Conservation (phyloP, 2,888 invertebrate species). For the Euphydryas editha region DNA sequence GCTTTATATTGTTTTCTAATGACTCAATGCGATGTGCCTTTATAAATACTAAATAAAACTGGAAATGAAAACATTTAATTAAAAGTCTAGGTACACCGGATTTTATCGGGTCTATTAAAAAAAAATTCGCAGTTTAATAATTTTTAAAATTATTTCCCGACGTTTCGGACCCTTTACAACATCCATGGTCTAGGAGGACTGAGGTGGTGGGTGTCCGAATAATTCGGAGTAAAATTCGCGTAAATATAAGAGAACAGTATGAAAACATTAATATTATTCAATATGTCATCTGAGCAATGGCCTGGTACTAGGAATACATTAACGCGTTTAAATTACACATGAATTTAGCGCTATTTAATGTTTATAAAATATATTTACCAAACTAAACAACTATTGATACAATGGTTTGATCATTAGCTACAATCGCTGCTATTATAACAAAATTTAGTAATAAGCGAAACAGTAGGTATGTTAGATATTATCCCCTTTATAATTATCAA, state of each 20-base stretch:
- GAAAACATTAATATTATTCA: conserved; percentile 1
- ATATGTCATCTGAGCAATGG: neutral
- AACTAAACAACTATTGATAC: neutral
- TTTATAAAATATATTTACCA: conserved; percentile 6
- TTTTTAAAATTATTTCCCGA: too few species aligned
- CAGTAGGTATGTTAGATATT: conserved; percentile 28
- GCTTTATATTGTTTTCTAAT: conserved; percentile 77
- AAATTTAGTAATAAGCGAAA: conserved; percentile 33
- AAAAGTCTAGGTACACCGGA: too few species aligned
- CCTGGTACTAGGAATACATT: neutral
- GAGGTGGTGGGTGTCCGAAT: too few species aligned
- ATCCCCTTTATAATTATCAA: conserved; percentile 38
- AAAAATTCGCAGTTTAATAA: too few species aligned
- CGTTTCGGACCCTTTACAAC: too few species aligned
- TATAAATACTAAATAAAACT: conserved; percentile 23
- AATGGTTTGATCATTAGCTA: conserved; percentile 13
- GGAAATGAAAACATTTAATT: neutral
- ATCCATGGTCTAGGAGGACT: too few species aligned
- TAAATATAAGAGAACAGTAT: too few species aligned
- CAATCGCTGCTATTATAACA: conserved; percentile 28
- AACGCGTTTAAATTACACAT: neutral
- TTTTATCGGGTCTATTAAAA: too few species aligned
- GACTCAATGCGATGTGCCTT: conserved; percentile 61
- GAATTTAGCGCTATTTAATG: neutral
- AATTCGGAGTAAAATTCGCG: too few species aligned